Evolutionary conservation across 2,797 vertebrate genomes (phyloP).

Genomic region (Xenops minutus): DNA sequence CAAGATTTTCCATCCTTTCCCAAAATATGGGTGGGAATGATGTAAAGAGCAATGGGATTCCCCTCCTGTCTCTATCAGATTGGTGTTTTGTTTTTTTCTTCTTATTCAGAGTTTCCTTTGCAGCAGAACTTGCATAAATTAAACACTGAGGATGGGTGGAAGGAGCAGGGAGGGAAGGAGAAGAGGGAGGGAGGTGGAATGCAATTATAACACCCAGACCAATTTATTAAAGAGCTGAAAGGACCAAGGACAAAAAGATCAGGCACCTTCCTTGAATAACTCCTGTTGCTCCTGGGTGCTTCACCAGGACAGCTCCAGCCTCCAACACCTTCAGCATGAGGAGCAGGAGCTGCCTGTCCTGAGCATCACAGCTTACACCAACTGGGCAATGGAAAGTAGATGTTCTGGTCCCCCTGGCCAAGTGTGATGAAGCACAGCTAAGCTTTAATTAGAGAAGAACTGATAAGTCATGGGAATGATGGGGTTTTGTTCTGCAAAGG

Average conservation of each 20-base stretch:
- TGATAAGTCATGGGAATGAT: background rate
- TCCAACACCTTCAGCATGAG: background rate
- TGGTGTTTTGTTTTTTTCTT: rapidly evolving
- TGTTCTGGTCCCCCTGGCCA: background rate
- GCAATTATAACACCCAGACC: background rate
- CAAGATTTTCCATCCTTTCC: background rate
- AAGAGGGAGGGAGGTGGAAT: background rate
- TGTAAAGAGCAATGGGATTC: background rate
- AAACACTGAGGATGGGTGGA: background rate
- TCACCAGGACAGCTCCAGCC: background rate
- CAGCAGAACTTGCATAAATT: background rate
- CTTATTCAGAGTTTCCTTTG: background rate
- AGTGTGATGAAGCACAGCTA: background rate
- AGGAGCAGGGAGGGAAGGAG: background rate
- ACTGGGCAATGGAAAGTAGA: background rate
- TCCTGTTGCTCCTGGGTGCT: background rate
- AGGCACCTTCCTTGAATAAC: background rate
- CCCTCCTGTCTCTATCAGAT: background rate
- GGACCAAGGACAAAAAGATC: background rate
- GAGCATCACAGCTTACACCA: too few relatives aligned
- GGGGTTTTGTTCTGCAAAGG: background rate
- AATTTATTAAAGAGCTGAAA: background rate
- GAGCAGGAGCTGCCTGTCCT: background rate
- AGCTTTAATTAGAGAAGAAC: background rate
- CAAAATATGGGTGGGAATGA: background rate